Conservation (phyloP, 2,797 vertebrate species). For the Pelodytes ibericus region DNA sequence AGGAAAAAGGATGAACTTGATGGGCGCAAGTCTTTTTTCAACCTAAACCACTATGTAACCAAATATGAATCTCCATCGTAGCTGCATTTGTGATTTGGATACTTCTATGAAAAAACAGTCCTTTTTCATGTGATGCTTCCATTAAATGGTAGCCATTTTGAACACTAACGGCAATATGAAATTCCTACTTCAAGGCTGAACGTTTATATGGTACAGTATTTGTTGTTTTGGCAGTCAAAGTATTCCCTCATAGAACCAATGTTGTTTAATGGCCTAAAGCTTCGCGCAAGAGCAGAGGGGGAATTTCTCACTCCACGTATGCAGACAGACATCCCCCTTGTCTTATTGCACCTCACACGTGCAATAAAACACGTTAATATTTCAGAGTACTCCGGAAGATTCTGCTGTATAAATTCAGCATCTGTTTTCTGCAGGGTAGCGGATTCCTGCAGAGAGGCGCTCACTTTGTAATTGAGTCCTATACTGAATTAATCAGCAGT, state of each 20-base stretch:
- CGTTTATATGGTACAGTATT: too few relatives aligned
- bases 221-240: slow-evolving; percentile 12
- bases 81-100: too few relatives aligned
- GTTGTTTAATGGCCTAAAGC: slow-evolving; percentile 18
- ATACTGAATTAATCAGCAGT: slow-evolving; percentile 99
- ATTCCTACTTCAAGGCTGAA: too few relatives aligned
- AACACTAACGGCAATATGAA: too few relatives aligned
- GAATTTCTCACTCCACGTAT: slow-evolving; percentile 21
- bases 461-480: slow-evolving; percentile 97
- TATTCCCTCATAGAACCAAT: background rate
- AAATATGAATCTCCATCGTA: too few relatives aligned
- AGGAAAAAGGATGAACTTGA: too few relatives aligned
- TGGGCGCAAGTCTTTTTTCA: too few relatives aligned
- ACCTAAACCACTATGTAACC: too few relatives aligned
- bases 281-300: slow-evolving; percentile 43
- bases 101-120: too few relatives aligned
- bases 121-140: too few relatives aligned
- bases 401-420: slow-evolving; percentile 91
- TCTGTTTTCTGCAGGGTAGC: slow-evolving; percentile 91
- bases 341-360: slow-evolving; percentile 72
- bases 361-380: slow-evolving; percentile 93
- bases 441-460: slow-evolving; percentile 86
- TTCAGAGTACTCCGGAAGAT: slow-evolving; percentile 93
- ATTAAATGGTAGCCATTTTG: too few relatives aligned
- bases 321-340: slow-evolving; percentile 51